Conservation (phyloP, 2,797 vertebrate species). For the Monodelphis domestica region DNA sequence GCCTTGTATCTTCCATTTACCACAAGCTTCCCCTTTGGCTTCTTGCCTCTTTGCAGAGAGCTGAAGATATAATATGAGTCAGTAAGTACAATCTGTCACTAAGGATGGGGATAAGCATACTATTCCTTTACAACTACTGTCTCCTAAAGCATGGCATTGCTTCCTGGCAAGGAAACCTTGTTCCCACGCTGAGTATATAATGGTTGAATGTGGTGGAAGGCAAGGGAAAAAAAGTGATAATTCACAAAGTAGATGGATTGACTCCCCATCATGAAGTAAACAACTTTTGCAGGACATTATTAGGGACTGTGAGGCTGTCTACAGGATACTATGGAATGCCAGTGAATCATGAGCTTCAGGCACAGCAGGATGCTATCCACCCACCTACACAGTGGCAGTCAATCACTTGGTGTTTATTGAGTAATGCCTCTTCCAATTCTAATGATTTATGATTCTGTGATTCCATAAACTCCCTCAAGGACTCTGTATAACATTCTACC, state of each 20-base stretch:
- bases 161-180: slow-evolving; percentile 16
- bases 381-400: slow-evolving; percentile 13
- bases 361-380: slow-evolving; percentile 26
- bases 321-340: neutral
- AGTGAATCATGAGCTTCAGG: slow-evolving; percentile 45
- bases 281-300: slow-evolving; percentile 31
- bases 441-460: neutral
- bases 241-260: slow-evolving; percentile 17
- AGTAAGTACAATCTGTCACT: neutral
- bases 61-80: neutral
- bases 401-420: slow-evolving; percentile 44
- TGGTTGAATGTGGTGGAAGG: neutral
- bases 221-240: slow-evolving; percentile 22
- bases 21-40: neutral
- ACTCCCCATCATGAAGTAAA: slow-evolving; percentile 21
- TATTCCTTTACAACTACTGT: slow-evolving; percentile 3
- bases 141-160: slow-evolving; percentile 6
- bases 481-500: neutral
- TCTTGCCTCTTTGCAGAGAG: slow-evolving; percentile 28
- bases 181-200: neutral
- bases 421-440: neutral
- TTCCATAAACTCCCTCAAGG: neutral
- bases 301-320: slow-evolving; percentile 17
- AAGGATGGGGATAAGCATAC: slow-evolving; percentile 4
- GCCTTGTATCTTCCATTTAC: slow-evolving; percentile 5